Evolutionary conservation across 2,888 invertebrate genomes (phyloP).

Genomic region (Platypus cylindrus): DNA sequence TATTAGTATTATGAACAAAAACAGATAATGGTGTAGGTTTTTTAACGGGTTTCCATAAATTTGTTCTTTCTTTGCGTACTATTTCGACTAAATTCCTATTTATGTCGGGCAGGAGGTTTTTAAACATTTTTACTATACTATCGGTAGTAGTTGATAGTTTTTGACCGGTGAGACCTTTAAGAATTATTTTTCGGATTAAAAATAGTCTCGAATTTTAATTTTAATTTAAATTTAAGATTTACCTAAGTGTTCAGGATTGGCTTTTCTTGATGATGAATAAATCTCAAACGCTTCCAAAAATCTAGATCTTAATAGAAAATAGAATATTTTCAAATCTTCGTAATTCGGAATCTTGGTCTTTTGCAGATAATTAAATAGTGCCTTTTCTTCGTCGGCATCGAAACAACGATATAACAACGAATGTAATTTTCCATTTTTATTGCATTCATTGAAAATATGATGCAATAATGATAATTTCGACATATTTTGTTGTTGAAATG

Average conservation of each 20-base stretch:
- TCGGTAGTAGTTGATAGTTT: conserved; percentile 21
- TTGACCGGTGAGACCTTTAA: conserved; percentile 22
- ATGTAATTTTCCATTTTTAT: conserved; percentile 42
- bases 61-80: conserved; percentile 23
- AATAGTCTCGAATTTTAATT: background rate
- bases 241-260: conserved; percentile 22
- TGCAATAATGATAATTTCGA: conserved; percentile 39
- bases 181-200: too few species aligned
- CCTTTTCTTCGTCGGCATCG: conserved; percentile 49
- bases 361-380: conserved; percentile 52
- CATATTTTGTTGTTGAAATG: conserved; percentile 44
- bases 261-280: conserved; percentile 30
- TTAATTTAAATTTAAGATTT: background rate
- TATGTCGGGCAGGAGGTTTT: conserved; percentile 26
- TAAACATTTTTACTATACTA: conserved; percentile 24
- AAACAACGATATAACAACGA: conserved; percentile 51
- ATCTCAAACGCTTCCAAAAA: conserved; percentile 45
- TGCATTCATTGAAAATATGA: conserved; percentile 50
- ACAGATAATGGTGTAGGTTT: conserved; percentile 48
- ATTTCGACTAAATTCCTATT: conserved; percentile 25
- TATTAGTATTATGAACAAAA: conserved; percentile 35
- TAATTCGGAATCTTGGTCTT: conserved; percentile 40
- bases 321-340: conserved; percentile 56
- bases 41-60: conserved; percentile 30
- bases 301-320: conserved; percentile 50